phyloP scores from a whole-genome alignment of 2,888 invertebrate genomes.

The Neocrepidodera transversa region DNA sequence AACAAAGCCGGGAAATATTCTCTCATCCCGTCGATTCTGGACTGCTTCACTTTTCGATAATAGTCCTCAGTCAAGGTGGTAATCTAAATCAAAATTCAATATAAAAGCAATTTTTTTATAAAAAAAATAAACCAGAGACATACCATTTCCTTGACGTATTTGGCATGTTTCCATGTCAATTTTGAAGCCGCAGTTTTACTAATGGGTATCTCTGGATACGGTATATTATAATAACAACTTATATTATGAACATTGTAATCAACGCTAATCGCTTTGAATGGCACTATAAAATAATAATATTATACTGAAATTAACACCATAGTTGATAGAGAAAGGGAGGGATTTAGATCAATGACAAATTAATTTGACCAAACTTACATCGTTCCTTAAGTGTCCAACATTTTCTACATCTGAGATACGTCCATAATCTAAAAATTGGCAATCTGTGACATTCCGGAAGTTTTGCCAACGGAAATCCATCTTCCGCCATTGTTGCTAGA shows the following conservation, averaged over 20 bases:
- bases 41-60: slow-evolving; percentile 48
- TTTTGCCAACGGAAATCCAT: slow-evolving; percentile 57
- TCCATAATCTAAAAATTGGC: slow-evolving; percentile 58
- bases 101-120: no score
- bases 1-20: slow-evolving; percentile 55
- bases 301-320: not conserved
- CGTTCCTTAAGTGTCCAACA: slow-evolving; percentile 48
- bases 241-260: not conserved
- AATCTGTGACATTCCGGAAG: slow-evolving; percentile 55
- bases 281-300: not conserved
- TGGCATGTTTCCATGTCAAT: slow-evolving; percentile 50
- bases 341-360: no score
- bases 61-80: slow-evolving; percentile 36
- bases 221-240: not conserved
- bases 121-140: slow-evolving; percentile 8
- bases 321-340: no score
- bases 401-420: slow-evolving; percentile 51
- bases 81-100: slow-evolving; percentile 32
- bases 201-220: slow-evolving; percentile 32
- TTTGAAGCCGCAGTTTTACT: slow-evolving; percentile 29
- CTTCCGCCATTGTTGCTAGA: slow-evolving; percentile 52
- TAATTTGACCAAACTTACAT: slow-evolving; percentile 34
- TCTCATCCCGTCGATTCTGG: slow-evolving; percentile 50
- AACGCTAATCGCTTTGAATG: not conserved
- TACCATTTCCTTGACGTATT: slow-evolving; percentile 40